Evolutionary conservation across 2,888 invertebrate genomes (phyloP).

Genomic region (Norana najaformis): DNA sequence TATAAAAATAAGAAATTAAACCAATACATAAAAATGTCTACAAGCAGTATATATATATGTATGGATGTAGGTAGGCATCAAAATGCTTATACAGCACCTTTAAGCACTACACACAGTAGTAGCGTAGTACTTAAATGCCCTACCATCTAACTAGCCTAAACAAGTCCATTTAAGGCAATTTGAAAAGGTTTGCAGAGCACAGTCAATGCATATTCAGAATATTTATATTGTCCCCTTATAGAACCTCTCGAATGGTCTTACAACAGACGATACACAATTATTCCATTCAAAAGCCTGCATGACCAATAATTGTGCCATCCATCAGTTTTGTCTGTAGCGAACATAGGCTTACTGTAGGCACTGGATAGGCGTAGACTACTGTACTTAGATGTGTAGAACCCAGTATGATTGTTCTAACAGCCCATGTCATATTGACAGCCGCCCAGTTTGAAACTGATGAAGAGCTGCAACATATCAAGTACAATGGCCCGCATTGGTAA

Average conservation of each 20-base stretch:
- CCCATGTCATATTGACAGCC: not conserved
- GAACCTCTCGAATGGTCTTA: not conserved
- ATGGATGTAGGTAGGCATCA: no score
- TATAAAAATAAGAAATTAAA: no score
- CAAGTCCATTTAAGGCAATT: no score
- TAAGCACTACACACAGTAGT: no score
- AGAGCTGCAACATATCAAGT: not conserved
- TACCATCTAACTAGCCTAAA: no score
- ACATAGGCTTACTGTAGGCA: not conserved
- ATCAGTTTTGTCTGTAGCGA: no score
- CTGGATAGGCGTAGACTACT: not conserved
- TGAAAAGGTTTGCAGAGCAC: no score
- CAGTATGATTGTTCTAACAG: not conserved
- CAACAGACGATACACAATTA: not conserved
- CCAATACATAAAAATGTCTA: no score
- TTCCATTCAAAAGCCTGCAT: not conserved
- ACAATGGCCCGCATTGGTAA: not conserved
- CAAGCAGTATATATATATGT: no score
- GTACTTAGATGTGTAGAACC: not conserved
- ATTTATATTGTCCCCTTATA: not conserved
- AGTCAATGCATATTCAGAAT: no score
- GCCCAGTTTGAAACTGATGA: constrained; percentile 8
- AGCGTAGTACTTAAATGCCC: no score
- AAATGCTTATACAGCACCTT: no score
- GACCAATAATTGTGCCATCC: not conserved